Conservation (phyloP, 2,888 invertebrate genomes). For the Eubasilissa splendida region DNA sequence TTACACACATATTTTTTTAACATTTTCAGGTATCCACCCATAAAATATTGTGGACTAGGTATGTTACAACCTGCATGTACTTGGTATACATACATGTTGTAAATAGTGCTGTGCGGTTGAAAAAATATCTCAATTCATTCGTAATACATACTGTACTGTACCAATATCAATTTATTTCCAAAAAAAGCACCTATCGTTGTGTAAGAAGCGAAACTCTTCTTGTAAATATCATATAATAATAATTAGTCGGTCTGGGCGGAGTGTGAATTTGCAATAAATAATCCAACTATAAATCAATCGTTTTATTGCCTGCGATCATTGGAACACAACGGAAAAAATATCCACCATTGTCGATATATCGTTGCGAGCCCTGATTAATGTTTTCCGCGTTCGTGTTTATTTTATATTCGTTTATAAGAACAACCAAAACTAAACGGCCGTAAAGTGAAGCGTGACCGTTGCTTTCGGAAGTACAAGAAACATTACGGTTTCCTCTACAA, state of each 20-base stretch:
- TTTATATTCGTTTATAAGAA: slow-evolving; percentile 15
- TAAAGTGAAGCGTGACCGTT: slow-evolving; percentile 7
- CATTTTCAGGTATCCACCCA: too few species aligned
- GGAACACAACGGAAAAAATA: slow-evolving; percentile 7
- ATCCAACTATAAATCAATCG: neutral
- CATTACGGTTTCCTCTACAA: neutral
- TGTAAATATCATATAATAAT: neutral
- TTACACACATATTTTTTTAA: too few species aligned
- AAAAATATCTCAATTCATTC: too few species aligned
- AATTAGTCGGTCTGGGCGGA: neutral
- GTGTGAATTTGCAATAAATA: neutral
- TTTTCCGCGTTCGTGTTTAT: slow-evolving; percentile 2
- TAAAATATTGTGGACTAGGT: too few species aligned
- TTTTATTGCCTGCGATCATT: neutral
- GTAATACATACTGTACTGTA: too few species aligned
- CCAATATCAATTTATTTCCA: neutral
- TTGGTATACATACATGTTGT: too few species aligned
- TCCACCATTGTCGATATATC: slow-evolving; percentile 1
- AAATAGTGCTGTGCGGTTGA: too few species aligned
- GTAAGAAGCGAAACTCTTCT: neutral
- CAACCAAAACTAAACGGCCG: slow-evolving; percentile 3
- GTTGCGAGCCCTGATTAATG: slow-evolving; percentile 24
- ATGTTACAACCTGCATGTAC: too few species aligned
- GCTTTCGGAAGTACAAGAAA: slow-evolving; percentile 6
- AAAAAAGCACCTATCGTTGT: neutral